Conservation (phyloP, 2,888 invertebrate genomes). For the Latrodectus elegans region DNA sequence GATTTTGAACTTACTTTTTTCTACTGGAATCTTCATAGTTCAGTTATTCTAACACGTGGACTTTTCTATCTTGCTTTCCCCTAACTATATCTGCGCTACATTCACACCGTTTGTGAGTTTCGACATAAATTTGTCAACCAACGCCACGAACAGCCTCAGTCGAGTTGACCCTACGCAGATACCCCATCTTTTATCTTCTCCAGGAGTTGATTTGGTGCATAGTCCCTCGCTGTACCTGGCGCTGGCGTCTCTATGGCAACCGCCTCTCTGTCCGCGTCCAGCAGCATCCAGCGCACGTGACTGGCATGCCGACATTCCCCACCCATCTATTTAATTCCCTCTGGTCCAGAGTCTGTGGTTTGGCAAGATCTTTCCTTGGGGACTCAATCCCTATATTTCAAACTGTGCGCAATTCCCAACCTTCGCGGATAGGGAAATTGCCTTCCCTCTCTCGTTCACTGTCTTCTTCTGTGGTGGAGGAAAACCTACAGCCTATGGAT, state of each 20-base stretch:
- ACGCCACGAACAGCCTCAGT: no score
- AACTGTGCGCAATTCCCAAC: conserved; percentile 36
- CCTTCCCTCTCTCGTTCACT: neutral
- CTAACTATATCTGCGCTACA: no score
- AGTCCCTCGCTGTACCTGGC: conserved; percentile 60
- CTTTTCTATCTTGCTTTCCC: no score
- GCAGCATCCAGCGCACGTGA: conserved; percentile 62
- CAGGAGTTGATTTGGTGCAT: conserved; percentile 19
- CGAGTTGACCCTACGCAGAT: no score
- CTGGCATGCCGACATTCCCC: conserved; percentile 60
- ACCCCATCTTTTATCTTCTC: no score
- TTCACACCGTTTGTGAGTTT: no score
- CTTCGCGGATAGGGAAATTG: conserved; percentile 54
- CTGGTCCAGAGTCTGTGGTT: conserved; percentile 59
- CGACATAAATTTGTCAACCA: no score
- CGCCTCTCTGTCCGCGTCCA: conserved; percentile 66
- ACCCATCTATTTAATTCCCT: conserved; percentile 64
- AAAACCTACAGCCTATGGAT: neutral
- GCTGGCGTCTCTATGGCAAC: conserved; percentile 54
- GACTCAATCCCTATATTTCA: conserved; percentile 60
- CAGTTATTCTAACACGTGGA: no score
- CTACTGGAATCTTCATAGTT: no score
- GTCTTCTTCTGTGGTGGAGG: conserved; percentile 25
- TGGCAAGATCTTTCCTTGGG: conserved; percentile 58
- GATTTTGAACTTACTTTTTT: no score